phyloP scores from a whole-genome alignment of 2,888 invertebrate species.

The Cantharis flavilabris region DNA sequence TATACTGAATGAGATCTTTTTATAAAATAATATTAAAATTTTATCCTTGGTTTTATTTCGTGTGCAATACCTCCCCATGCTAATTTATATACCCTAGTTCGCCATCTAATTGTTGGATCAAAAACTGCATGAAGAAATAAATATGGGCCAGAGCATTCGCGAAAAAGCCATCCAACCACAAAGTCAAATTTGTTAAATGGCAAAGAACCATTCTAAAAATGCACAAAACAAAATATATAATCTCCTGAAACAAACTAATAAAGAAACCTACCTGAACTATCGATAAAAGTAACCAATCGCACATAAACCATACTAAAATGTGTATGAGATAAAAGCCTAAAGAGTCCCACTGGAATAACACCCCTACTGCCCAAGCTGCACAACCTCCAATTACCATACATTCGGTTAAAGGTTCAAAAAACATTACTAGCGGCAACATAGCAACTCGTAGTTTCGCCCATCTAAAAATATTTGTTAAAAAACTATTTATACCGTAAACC shows the following conservation, averaged over 20 bases:
- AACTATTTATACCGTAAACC: not conserved
- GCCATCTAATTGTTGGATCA: conserved; percentile 91
- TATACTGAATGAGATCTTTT: conserved; percentile 22
- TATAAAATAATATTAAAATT: conserved; percentile 57
- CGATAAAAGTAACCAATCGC: conserved; percentile 91
- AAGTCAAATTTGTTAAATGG: conserved; percentile 96
- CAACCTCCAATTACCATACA: conserved; percentile 92
- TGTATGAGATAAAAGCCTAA: conserved; percentile 92
- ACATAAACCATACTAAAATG: conserved; percentile 91
- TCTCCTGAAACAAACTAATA: not conserved
- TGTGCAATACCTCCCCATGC: conserved; percentile 96
- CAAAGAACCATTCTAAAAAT: conserved; percentile 80
- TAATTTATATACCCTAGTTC: conserved; percentile 86
- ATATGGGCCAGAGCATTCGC: conserved; percentile 89
- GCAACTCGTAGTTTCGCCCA: conserved; percentile 96
- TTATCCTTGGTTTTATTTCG: conserved; percentile 77
- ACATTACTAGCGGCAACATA: conserved; percentile 89
- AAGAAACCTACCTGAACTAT: conserved; percentile 71
- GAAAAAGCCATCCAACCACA: conserved; percentile 91
- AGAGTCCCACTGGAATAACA: conserved; percentile 86
- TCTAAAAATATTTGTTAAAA: conserved; percentile 54
- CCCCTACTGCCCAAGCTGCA: conserved; percentile 84
- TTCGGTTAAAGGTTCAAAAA: conserved; percentile 94
- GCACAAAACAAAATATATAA: not conserved
- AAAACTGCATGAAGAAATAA: conserved; percentile 85